These are phyloP conservation scores for Episyrphus balteatus DNA, from an alignment of 1,140 invertebrate genomes.

Conservation along the genomic window DNA sequence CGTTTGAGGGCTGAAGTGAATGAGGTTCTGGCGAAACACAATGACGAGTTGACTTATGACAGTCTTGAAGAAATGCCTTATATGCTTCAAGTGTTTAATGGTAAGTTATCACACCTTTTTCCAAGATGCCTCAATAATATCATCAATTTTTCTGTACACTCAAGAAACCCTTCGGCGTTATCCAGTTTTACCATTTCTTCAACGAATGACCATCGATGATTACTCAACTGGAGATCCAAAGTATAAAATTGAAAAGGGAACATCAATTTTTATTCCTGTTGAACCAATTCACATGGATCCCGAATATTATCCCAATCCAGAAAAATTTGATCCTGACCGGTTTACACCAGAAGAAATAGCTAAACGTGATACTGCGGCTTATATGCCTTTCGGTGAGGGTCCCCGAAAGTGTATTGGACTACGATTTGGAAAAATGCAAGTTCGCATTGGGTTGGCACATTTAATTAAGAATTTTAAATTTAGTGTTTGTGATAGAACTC, in stretches of 20 bases:
- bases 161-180: too few relatives aligned
- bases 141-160: too few relatives aligned
- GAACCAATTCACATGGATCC: constrained; percentile 45
- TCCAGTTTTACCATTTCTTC: too few relatives aligned
- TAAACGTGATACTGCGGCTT: constrained; percentile 35
- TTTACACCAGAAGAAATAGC: constrained; percentile 33
- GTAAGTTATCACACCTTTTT: too few relatives aligned
- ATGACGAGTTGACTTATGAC: constrained; percentile 45
- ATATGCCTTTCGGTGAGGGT: constrained; percentile 45
- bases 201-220: too few relatives aligned
- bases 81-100: constrained; percentile 15
- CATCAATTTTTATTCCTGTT: constrained; percentile 41
- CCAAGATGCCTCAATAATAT: too few relatives aligned
- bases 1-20: constrained; percentile 39
- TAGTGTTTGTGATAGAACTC: constrained; percentile 20
- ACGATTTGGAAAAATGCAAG: constrained; percentile 38
- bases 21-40: constrained; percentile 35
- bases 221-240: constrained; percentile 15
- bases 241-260: constrained; percentile 26
- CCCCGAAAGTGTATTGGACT: constrained; percentile 42
- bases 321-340: constrained; percentile 45
- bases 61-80: constrained; percentile 44
- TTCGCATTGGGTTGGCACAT: constrained; percentile 33
- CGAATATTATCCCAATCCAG: constrained; percentile 42
- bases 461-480: constrained; percentile 33